Evolutionary conservation across 2,113 vertebrate species (phyloP).

Genomic region (Leptodactylus fuscus): DNA sequence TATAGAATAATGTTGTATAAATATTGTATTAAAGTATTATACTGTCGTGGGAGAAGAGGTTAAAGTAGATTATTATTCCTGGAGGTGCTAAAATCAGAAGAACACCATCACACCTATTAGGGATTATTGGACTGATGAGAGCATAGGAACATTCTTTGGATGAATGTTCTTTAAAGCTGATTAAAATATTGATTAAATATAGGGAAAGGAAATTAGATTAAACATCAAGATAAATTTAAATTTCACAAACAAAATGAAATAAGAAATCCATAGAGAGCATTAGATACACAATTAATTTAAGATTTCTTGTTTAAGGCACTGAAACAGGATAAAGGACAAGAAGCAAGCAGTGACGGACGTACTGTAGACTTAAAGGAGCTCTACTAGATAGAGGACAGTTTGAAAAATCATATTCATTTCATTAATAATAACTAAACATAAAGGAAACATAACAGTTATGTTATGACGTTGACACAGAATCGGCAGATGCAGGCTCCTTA

Average conservation of each 20-base stretch:
- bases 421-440: too few species aligned
- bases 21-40: background rate
- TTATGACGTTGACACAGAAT: too few species aligned
- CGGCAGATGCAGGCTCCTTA: too few species aligned
- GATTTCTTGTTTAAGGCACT: background rate
- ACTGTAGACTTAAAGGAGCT: background rate
- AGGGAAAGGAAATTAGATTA: background rate
- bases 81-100: background rate
- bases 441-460: too few species aligned
- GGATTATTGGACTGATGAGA: background rate
- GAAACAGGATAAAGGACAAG: background rate
- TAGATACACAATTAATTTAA: background rate
- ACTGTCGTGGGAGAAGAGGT: background rate
- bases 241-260: background rate
- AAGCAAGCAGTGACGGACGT: background rate
- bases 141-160: background rate
- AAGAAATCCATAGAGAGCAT: background rate
- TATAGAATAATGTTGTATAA: too few species aligned
- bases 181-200: constrained; percentile 13
- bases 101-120: background rate
- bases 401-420: too few species aligned
- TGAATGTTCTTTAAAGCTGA: background rate
- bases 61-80: background rate
- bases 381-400: too few species aligned
- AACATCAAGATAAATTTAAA: background rate